phyloP scores from a whole-genome alignment of 2,797 vertebrate genomes.

The Xyrichtys novacula region DNA sequence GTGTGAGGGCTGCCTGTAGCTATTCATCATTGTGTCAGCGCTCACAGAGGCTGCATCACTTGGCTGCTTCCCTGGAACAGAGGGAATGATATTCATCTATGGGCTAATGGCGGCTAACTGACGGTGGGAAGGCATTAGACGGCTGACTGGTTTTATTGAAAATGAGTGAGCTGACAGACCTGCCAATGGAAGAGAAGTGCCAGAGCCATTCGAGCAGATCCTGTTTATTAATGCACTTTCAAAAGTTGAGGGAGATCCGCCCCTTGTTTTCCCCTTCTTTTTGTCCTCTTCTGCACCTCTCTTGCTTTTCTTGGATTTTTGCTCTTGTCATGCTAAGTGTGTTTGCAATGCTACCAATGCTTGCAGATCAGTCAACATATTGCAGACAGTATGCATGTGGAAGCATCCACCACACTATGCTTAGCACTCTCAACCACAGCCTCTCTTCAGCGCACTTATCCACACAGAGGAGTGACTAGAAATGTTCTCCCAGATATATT shows the following conservation, averaged over 20 bases:
- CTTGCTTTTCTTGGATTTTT: conserved; percentile 8
- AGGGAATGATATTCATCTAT: conserved; percentile 81
- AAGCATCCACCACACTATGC: conserved; percentile 27
- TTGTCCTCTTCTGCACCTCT: conserved; percentile 32
- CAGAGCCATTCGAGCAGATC: conserved; percentile 65
- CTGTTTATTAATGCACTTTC: conserved; percentile 75
- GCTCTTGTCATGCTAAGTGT: conserved; percentile 3
- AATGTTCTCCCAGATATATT: conserved; percentile 18
- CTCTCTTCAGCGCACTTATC: conserved; percentile 38
- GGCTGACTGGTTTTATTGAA: conserved; percentile 81
- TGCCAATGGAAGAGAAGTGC: conserved; percentile 59
- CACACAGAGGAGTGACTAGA: conserved; percentile 26
- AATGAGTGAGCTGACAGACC: conserved; percentile 77
- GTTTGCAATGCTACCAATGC: background rate
- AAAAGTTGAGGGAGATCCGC: conserved; percentile 59
- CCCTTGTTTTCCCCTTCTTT: conserved; percentile 49
- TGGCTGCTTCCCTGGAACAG: conserved; percentile 79
- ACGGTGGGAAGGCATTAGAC: conserved; percentile 80
- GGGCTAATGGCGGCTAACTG: conserved; percentile 83
- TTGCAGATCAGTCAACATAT: conserved; percentile 14
- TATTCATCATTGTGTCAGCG: conserved; percentile 83
- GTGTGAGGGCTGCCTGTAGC: conserved; percentile 72
- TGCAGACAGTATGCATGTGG: conserved; percentile 15
- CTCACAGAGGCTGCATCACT: conserved; percentile 75
- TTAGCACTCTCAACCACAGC: conserved; percentile 46